Percentiles rank a stretch among this genome's conserved stretches.
phyloP scores from a whole-genome alignment of 1,140 invertebrate genomes.

The Laupala kohalensis region DNA sequence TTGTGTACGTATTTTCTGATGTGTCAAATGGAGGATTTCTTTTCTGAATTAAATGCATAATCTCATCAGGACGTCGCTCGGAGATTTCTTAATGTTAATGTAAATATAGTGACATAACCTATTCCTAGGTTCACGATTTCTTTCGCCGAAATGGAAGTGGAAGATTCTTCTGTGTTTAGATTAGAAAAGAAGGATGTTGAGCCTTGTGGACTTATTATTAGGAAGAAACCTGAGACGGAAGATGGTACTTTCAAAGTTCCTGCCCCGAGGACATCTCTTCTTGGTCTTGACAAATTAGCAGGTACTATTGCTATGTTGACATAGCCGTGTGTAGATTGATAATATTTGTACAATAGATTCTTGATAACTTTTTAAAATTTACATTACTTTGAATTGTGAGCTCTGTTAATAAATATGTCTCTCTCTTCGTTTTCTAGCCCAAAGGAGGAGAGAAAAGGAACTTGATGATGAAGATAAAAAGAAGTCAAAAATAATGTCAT shows the following conservation, averaged over 20 bases:
- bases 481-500: constrained; percentile 41
- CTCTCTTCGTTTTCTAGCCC: constrained; percentile 28
- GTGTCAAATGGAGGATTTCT: too few relatives aligned
- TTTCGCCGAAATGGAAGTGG: constrained; percentile 15
- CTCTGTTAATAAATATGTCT: constrained; percentile 3
- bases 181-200: constrained; percentile 64
- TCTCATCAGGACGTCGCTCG: too few relatives aligned
- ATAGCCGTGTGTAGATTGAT: too few relatives aligned
- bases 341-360: neutral
- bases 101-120: neutral
- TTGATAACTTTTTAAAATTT: constrained; percentile 4
- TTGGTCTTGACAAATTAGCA: constrained; percentile 82
- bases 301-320: constrained; percentile 21
- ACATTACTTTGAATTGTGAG: neutral
- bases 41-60: too few relatives aligned
- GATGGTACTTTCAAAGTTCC: constrained; percentile 63
- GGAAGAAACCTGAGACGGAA: constrained; percentile 50
- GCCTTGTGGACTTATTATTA: constrained; percentile 71
- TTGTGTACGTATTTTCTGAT: too few relatives aligned
- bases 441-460: constrained; percentile 51
- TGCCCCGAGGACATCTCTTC: constrained; percentile 47
- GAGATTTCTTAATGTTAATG: too few relatives aligned
- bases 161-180: constrained; percentile 52
- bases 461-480: constrained; percentile 32
- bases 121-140: neutral